Conservation (phyloP, 1,140 invertebrate species). For the Hermatobates lingyangjiaoensis region DNA sequence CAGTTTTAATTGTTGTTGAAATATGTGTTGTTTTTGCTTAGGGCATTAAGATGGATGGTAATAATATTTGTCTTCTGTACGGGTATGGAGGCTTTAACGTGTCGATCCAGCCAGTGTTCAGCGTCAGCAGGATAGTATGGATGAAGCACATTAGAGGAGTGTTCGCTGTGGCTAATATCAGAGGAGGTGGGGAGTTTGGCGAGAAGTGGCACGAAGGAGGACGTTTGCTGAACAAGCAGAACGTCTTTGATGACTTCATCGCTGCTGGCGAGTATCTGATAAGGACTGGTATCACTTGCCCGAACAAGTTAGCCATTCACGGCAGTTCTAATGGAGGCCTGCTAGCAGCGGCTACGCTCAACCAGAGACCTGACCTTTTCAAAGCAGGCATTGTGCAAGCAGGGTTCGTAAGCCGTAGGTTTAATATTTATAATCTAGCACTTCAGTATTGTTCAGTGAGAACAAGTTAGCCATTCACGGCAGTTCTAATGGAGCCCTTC, state of each 20-base stretch:
- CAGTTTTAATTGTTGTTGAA: slow-evolving; percentile 1
- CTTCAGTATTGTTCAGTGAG: too few species aligned
- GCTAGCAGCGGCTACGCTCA: slow-evolving; percentile 75
- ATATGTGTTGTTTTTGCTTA: slow-evolving; percentile 21
- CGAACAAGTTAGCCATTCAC: slow-evolving; percentile 64
- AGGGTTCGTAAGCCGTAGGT: slow-evolving; percentile 53
- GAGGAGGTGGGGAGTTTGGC: slow-evolving; percentile 55
- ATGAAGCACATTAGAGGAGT: slow-evolving; percentile 79
- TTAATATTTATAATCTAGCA: too few species aligned
- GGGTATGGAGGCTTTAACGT: slow-evolving; percentile 97
- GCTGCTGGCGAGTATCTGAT: slow-evolving; percentile 81
- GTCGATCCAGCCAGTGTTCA: slow-evolving; percentile 69
- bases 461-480: slow-evolving; percentile 75
- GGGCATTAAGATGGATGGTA: slow-evolving; percentile 42
- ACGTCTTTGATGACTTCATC: slow-evolving; percentile 94
- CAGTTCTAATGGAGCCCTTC: slow-evolving; percentile 87
- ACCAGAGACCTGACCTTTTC: slow-evolving; percentile 89
- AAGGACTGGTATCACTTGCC: slow-evolving; percentile 56
- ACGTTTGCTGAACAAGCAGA: slow-evolving; percentile 83
- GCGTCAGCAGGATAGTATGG: slow-evolving; percentile 64
- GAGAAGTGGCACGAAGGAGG: slow-evolving; percentile 72
- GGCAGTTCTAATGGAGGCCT: slow-evolving; percentile 94
- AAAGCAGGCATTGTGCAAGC: slow-evolving; percentile 80
- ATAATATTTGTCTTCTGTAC: slow-evolving; percentile 67
- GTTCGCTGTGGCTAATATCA: slow-evolving; percentile 79